phyloP scores from a whole-genome alignment of 1,140 invertebrate species.

The Fopius arisanus region DNA sequence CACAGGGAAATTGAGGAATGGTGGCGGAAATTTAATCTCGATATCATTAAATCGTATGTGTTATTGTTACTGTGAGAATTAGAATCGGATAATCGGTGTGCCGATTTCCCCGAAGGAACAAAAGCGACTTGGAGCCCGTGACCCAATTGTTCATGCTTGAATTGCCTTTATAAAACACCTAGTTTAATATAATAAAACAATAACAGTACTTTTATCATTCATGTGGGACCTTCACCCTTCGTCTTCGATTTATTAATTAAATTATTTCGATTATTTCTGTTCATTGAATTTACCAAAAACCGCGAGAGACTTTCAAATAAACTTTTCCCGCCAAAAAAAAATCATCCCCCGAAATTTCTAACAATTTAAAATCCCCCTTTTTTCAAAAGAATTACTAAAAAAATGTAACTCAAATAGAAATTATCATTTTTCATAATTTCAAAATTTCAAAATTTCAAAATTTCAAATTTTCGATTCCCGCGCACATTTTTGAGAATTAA shows the following conservation, averaged over 20 bases:
- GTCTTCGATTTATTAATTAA: neutral
- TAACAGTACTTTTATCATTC: neutral
- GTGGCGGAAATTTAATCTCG: neutral
- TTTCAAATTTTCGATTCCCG: no score
- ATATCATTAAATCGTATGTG: neutral
- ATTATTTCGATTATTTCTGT: neutral
- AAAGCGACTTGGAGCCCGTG: neutral
- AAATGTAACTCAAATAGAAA: no score
- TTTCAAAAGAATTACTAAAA: no score
- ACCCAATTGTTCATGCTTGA: slow-evolving; percentile 1
- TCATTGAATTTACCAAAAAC: neutral
- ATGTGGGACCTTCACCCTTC: neutral
- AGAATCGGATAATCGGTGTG: neutral
- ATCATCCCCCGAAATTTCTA: neutral
- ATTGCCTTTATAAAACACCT: neutral
- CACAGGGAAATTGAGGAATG: neutral
- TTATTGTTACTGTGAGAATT: neutral
- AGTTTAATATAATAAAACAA: neutral
- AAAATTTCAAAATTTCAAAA: no score
- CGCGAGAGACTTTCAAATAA: neutral
- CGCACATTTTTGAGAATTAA: no score
- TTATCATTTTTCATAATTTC: no score
- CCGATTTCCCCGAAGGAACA: neutral
- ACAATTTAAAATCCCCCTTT: no score
- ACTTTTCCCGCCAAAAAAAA: neutral